Conservation (phyloP, 1,140 invertebrate genomes). For the Lutraria rhynchaena region DNA sequence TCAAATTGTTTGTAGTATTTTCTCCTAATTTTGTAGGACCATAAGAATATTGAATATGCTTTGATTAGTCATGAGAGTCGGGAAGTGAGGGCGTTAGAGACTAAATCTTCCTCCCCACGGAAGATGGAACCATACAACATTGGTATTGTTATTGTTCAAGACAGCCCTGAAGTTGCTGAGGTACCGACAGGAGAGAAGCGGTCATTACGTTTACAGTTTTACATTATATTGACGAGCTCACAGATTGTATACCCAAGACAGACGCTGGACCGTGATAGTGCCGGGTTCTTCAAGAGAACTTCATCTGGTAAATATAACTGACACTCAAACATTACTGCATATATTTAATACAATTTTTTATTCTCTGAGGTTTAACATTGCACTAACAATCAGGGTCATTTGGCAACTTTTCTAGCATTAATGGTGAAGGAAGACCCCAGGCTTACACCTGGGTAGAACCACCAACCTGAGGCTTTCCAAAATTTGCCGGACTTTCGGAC, state of each 20-base stretch:
- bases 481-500: no score
- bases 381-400: no score
- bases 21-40: constrained; percentile 62
- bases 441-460: no score
- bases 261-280: constrained; percentile 85
- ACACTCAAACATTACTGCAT: no score
- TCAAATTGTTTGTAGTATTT: no score
- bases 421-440: no score
- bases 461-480: no score
- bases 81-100: constrained; percentile 26
- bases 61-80: constrained; percentile 68
- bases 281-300: constrained; percentile 83
- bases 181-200: constrained; percentile 65
- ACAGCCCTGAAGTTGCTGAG: constrained; percentile 43
- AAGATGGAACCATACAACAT: constrained; percentile 86
- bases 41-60: constrained; percentile 71
- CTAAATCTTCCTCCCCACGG: constrained; percentile 17
- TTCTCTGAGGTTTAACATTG: no score
- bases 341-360: no score
- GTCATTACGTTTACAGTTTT: constrained; percentile 87
- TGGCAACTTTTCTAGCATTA: no score
- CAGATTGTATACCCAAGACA: constrained; percentile 88
- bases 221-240: constrained; percentile 88
- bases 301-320: no score
- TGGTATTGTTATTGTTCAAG: constrained; percentile 86